A percentile compares a stretch with the other conserved stretches of the same genome.
Conservation (phyloP, 2,888 invertebrate species). For the Eretmocerus hayati region DNA sequence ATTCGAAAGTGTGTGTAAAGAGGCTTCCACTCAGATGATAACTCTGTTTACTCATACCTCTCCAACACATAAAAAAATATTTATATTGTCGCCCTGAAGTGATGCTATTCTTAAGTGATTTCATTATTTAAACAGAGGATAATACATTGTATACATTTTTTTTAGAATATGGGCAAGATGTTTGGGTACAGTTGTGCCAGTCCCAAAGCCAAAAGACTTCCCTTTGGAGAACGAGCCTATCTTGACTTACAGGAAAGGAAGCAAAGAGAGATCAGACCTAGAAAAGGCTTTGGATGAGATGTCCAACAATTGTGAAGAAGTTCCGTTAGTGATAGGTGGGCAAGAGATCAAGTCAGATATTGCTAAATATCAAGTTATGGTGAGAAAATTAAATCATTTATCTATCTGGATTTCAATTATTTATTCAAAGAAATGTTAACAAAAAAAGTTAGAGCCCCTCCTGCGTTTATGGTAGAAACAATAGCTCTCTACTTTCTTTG, state of each 20-base stretch:
- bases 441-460: too few species aligned
- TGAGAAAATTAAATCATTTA: too few species aligned
- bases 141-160: constrained; percentile 11
- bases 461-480: too few species aligned
- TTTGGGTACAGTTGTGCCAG: constrained; percentile 59
- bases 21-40: constrained; percentile 22
- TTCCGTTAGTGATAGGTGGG: constrained; percentile 95
- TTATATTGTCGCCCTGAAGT: too few species aligned
- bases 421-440: too few species aligned
- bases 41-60: constrained; percentile 19
- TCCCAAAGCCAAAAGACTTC: constrained; percentile 61
- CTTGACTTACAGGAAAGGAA: constrained; percentile 73
- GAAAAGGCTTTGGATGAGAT: constrained; percentile 62
- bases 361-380: constrained; percentile 70
- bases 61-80: constrained; percentile 26
- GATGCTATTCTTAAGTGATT: background rate
- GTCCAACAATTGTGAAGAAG: constrained; percentile 64
- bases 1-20: constrained; percentile 7
- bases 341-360: constrained; percentile 72
- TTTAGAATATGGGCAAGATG: constrained; percentile 48
- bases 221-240: constrained; percentile 73
- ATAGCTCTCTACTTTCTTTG: too few species aligned
- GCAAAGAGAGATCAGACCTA: constrained; percentile 70
- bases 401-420: too few species aligned
- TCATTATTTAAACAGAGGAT: constrained; percentile 3